Base-by-base conservation (phyloP, 2,888 invertebrate genomes). In the Pseudeuparius sepicola region DNA sequence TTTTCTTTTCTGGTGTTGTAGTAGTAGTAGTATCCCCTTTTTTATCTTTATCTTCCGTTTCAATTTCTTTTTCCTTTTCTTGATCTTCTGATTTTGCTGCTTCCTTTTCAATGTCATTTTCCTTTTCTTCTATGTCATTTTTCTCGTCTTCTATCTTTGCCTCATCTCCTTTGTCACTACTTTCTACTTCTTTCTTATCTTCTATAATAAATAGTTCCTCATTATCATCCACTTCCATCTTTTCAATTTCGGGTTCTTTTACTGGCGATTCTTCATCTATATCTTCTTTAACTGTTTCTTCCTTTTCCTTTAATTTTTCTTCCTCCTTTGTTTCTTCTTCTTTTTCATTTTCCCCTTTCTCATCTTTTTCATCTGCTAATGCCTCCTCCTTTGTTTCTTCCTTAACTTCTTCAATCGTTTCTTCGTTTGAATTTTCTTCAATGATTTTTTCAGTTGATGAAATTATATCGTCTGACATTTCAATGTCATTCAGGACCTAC, bases 51-150 rank as follows among this genome's bases (percentile, higher is more conserved):
- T 34, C 32, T 28, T 14, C 27, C 11, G n/a, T n/a, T n/a, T 39
- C 6, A 11, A 14, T 17, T 10, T 25, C 28, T 9, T 55, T 56
- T 17, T 56, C 52, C 14, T 57, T 56, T 40, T 55, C 12, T 55
- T 55, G 29, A 46, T 45, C 40, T 46, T 45, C 39, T 53, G 46
- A 4, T 51, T 47, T 24, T 43, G 14, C 37, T 15, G 45, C 37
- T 37, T 55, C 49, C 13, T 29, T 25, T 14, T 20, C 10, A 28
- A 15, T 11, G 14, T 27, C 11, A 14, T 12, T 29, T 16, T 32
- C 24, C 14, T 11, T 25, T 13, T 31, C 24, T 32, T 38, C 34
- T 14, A 10, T 13, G 25, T 26, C 46, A 13, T 45, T 36, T 31
- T 49, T 48, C 10, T 34, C 28, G 14, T 41, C 39, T 28, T 45